A percentile compares a stretch with the other conserved stretches of the same genome.
phyloP scores from a whole-genome alignment of 2,113 vertebrate species.

The Anoura caudifer region DNA sequence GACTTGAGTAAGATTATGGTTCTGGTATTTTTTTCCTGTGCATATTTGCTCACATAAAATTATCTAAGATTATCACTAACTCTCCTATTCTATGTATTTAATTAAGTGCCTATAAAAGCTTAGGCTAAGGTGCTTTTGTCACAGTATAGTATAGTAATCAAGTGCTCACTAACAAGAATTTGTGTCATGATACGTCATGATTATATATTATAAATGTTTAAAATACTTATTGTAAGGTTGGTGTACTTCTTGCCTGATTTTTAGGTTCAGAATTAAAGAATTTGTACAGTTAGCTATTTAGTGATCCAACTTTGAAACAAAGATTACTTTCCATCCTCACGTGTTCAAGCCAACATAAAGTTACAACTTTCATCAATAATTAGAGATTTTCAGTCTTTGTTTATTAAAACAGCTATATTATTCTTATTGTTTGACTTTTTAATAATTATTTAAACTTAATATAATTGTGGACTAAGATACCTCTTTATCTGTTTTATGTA shows the following conservation, averaged over 20 bases:
- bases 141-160: not conserved
- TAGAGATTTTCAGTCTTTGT: not conserved
- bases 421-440: not conserved
- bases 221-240: not conserved
- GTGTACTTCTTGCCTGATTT: not conserved
- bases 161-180: not conserved
- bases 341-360: not conserved
- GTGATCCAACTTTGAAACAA: not conserved
- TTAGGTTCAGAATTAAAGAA: constrained; percentile 2
- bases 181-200: not conserved
- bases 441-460: not conserved
- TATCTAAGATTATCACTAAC: not conserved
- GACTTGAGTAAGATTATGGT: not conserved
- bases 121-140: not conserved
- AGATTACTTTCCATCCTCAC: not conserved
- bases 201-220: not conserved
- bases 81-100: not conserved
- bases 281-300: not conserved
- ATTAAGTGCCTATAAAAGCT: not conserved
- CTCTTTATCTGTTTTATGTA: not conserved
- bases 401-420: not conserved
- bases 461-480: not conserved
- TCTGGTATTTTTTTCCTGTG: not conserved
- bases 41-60: not conserved
- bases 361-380: not conserved